Conservation (phyloP, 2,113 vertebrate genomes). For the Cheilinus undulatus region DNA sequence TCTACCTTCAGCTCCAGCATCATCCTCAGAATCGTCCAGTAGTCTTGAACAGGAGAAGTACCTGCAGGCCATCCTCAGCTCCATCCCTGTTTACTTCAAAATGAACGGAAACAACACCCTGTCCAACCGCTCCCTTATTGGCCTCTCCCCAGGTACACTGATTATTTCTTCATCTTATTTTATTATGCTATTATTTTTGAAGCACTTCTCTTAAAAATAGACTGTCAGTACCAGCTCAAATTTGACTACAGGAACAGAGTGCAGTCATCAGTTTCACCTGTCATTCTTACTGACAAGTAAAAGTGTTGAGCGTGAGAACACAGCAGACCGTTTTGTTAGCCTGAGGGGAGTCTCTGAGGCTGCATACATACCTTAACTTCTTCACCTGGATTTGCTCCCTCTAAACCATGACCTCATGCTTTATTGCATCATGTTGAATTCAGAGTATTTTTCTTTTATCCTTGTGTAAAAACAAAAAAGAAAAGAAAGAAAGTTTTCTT, state of each 20-base stretch:
- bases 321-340: neutral
- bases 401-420: neutral
- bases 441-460: neutral
- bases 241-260: neutral
- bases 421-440: neutral
- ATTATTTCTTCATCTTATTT: neutral
- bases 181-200: neutral
- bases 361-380: neutral
- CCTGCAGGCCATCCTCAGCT: constrained; percentile 92
- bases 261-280: constrained; percentile 30
- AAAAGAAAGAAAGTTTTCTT: too few relatives aligned
- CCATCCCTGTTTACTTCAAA: constrained; percentile 92
- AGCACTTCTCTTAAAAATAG: too few relatives aligned
- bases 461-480: neutral
- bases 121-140: constrained; percentile 89
- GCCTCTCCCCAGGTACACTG: constrained; percentile 93
- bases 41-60: constrained; percentile 99
- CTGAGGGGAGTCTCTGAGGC: neutral
- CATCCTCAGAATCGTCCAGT: constrained; percentile 94
- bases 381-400: neutral
- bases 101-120: constrained; percentile 89
- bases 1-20: constrained; percentile 75
- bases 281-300: constrained; percentile 6
- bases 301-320: constrained; percentile 22
- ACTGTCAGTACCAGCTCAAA: too few relatives aligned